Conservation (phyloP, 2,797 vertebrate species). For the Ibycter americanus region DNA sequence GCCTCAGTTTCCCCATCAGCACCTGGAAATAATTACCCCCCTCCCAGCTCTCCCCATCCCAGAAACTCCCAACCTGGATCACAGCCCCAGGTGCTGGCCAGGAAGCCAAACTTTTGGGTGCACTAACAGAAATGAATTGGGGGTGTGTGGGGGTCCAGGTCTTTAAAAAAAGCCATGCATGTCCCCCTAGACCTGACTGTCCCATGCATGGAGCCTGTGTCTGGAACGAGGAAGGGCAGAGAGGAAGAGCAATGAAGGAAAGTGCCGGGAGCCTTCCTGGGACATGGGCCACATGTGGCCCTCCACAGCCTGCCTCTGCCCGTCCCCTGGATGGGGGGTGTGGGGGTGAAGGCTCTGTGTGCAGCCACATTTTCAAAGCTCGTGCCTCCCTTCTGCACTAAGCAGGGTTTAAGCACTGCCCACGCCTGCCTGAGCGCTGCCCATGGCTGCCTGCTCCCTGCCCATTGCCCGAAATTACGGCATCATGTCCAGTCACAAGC, state of each 20-base stretch:
- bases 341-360: background rate
- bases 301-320: background rate
- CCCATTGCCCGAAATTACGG: background rate
- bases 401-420: background rate
- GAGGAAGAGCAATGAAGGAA: background rate
- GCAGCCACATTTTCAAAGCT: background rate
- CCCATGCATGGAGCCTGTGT: fast-evolving
- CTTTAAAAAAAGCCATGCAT: background rate
- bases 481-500: background rate
- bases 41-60: background rate
- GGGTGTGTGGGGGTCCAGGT: no score
- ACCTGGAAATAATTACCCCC: background rate
- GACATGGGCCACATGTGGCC: fast-evolving
- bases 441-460: fast-evolving
- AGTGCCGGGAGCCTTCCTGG: fast-evolving
- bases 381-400: background rate
- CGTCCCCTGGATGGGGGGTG: fast-evolving
- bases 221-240: background rate
- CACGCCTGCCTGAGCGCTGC: fast-evolving
- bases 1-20: background rate
- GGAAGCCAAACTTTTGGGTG: background rate
- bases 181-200: background rate
- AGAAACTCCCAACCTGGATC: background rate
- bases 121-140: fast-evolving
- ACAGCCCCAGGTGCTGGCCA: fast-evolving